These are phyloP conservation scores for Perca schrenkii DNA, from an alignment of 2,113 vertebrate species.

Conservation along the genomic window DNA sequence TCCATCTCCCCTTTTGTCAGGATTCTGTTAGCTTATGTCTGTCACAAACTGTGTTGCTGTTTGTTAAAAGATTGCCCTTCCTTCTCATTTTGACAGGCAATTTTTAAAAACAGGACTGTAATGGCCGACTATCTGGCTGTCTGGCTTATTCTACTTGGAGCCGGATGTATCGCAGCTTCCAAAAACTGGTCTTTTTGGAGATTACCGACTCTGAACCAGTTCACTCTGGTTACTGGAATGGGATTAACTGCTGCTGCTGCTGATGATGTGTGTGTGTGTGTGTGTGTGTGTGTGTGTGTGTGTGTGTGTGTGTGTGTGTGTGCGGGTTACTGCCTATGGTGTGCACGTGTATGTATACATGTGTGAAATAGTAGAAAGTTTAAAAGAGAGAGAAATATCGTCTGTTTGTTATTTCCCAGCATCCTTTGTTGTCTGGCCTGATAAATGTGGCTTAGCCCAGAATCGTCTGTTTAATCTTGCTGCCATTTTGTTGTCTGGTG, in stretches of 20 bases:
- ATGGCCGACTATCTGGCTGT: conserved; percentile 41
- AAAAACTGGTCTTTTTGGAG: conserved; percentile 82
- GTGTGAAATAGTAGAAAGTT: conserved; percentile 22
- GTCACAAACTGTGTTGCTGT: background rate
- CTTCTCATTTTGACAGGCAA: background rate
- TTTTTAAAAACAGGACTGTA: conserved; percentile 25
- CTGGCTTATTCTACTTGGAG: conserved; percentile 67
- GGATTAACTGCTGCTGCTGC: conserved; percentile 77
- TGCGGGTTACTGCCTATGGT: background rate
- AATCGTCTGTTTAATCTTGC: conserved; percentile 77
- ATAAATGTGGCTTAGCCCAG: conserved; percentile 68
- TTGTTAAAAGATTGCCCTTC: background rate
- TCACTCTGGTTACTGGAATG: conserved; percentile 83
- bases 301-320: conserved; percentile 12
- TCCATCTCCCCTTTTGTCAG: background rate
- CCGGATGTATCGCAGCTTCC: conserved; percentile 74
- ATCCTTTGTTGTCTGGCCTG: conserved; percentile 64
- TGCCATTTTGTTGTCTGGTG: conserved; percentile 79
- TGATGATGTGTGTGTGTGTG: conserved; percentile 31
- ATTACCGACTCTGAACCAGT: conserved; percentile 83
- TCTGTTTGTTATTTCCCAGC: conserved; percentile 57
- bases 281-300: conserved; percentile 10
- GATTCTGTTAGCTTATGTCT: background rate
- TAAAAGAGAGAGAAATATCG: conserved; percentile 10
- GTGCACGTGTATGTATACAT: conserved; percentile 22